These are phyloP conservation scores for Pseudanteris insignis DNA, from an alignment of 2,888 invertebrate genomes.

Conservation along the genomic window DNA sequence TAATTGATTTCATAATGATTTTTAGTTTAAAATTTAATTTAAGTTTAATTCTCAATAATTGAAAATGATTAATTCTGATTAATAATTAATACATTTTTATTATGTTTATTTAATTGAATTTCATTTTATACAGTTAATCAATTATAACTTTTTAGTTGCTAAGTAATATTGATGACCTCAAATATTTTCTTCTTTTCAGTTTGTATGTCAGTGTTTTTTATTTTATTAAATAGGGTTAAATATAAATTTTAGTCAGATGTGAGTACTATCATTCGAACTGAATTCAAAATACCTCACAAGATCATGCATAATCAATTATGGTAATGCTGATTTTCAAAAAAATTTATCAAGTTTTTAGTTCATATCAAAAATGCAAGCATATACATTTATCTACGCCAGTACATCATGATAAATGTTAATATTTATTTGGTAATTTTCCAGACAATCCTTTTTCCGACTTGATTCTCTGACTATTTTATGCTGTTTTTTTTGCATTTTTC, in stretches of 20 bases:
- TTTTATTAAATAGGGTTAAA: too few relatives aligned
- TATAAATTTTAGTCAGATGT: too few relatives aligned
- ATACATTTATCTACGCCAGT: slow-evolving; percentile 5
- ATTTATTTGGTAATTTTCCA: slow-evolving; percentile 16
- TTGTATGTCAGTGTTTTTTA: too few relatives aligned
- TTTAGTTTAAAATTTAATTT: too few relatives aligned
- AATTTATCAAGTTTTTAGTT: slow-evolving; percentile 14
- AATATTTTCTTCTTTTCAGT: not conserved
- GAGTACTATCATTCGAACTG: not conserved
- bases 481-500: not conserved
- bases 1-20: too few relatives aligned
- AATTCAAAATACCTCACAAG: slow-evolving; percentile 11
- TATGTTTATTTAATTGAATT: too few relatives aligned
- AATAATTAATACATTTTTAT: too few relatives aligned
- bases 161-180: too few relatives aligned
- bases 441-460: not conserved
- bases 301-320: slow-evolving; percentile 25
- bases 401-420: not conserved
- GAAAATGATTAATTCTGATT: too few relatives aligned
- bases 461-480: not conserved
- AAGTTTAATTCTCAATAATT: too few relatives aligned
- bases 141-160: too few relatives aligned
- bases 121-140: too few relatives aligned
- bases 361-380: slow-evolving; percentile 14
- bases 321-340: slow-evolving; percentile 12